A percentile compares a stretch with the other conserved stretches of the same genome.
Evolutionary conservation across 2,797 vertebrate species (phyloP).

Genomic region (Acanthurus lineatus): DNA sequence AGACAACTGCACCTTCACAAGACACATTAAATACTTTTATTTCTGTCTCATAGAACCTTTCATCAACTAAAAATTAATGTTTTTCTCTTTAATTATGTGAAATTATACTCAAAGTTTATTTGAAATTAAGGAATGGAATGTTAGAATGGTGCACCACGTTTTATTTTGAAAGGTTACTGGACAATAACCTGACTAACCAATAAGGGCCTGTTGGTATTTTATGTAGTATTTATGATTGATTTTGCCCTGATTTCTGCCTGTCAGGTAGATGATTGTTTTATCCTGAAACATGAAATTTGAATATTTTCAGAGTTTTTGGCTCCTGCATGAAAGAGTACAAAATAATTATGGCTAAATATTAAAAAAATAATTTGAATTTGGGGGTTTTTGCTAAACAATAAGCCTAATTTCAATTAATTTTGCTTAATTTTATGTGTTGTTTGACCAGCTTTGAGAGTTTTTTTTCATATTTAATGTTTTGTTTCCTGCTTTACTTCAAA

Average conservation of each 20-base stretch:
- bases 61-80: too few species aligned
- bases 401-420: not conserved
- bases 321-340: not conserved
- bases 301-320: not conserved
- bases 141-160: not conserved
- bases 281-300: too few species aligned
- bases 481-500: conserved; percentile 13
- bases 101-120: not conserved
- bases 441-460: not conserved
- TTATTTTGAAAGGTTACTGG: too few species aligned
- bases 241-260: not conserved
- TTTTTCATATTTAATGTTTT: conserved; percentile 15
- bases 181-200: too few species aligned
- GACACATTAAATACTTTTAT: too few species aligned
- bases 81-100: too few species aligned
- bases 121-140: not conserved
- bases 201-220: too few species aligned
- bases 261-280: not conserved
- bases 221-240: too few species aligned
- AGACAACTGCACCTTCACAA: not conserved
- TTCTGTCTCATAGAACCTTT: too few species aligned
- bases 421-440: not conserved
- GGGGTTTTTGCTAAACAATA: not conserved
- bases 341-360: not conserved
- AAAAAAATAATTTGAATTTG: not conserved